Percentiles rank a stretch among this genome's conserved stretches.
phyloP scores from a whole-genome alignment of 2,797 vertebrate species.

The Kryptolebias ocellatus region DNA sequence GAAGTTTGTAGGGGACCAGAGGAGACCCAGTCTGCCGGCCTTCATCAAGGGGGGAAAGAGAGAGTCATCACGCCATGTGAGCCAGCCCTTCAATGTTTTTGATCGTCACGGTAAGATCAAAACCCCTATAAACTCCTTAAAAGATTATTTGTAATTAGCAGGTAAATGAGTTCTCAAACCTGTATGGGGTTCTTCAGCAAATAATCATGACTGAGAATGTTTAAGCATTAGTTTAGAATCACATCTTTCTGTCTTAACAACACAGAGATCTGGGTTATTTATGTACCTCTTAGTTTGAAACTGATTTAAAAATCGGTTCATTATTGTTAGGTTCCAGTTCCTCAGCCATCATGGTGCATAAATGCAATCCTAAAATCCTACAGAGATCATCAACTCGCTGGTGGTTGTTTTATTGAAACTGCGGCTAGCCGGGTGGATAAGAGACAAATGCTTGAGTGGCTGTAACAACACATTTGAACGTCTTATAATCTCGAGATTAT shows the following conservation, averaged over 20 bases:
- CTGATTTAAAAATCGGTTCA: no score
- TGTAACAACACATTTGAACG: neutral
- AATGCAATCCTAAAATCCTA: neutral
- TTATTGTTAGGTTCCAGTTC: no score
- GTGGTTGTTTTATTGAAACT: conserved; percentile 10
- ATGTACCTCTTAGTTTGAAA: neutral
- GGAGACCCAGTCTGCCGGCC: conserved; percentile 95
- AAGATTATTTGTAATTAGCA: no score
- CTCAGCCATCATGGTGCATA: no score
- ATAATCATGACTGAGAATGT: neutral
- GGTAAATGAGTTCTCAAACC: neutral
- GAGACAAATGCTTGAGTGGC: conserved; percentile 12
- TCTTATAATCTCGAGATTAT: no score
- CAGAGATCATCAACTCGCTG: neutral
- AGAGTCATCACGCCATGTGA: conserved; percentile 89
- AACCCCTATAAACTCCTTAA: neutral
- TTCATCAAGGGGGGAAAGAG: conserved; percentile 95
- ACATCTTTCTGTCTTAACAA: neutral
- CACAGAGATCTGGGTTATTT: neutral
- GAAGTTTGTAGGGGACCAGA: conserved; percentile 97
- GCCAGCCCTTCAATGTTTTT: conserved; percentile 92
- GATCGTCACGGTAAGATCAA: conserved; percentile 91
- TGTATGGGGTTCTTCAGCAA: no score
- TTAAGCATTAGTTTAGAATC: conserved; percentile 1
- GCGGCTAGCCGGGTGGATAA: conserved; percentile 6